Conservation (phyloP, 2,888 invertebrate species). For the Keiferia lycopersicella region DNA sequence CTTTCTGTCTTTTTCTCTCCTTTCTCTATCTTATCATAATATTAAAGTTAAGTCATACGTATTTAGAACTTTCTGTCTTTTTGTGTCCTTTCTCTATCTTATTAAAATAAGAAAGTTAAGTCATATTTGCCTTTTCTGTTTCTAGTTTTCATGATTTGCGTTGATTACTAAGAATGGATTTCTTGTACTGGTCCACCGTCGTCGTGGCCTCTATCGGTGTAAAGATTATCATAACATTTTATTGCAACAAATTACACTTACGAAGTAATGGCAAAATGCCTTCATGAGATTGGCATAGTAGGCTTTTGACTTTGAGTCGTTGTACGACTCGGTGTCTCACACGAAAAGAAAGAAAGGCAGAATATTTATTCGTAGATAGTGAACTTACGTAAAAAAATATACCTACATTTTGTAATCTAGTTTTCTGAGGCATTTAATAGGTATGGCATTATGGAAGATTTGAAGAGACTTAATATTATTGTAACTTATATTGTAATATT, state of each 20-base stretch:
- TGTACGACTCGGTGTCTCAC: no score
- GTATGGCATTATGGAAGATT: no score
- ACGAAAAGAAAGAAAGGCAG: no score
- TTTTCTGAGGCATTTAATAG: no score
- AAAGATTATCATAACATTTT: conserved; percentile 24
- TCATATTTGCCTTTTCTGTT: background rate
- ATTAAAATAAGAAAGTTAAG: background rate
- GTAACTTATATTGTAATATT: no score
- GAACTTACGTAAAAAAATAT: no score
- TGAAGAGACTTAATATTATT: no score
- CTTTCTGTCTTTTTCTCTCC: background rate
- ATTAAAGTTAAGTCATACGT: background rate
- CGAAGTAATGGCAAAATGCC: background rate
- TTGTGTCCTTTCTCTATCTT: background rate
- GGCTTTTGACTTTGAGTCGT: no score
- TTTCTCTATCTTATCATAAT: background rate
- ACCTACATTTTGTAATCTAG: no score
- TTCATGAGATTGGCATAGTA: conserved; percentile 9
- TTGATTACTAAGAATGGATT: background rate
- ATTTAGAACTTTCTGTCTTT: background rate
- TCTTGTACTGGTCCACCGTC: background rate
- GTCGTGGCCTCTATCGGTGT: conserved; percentile 2
- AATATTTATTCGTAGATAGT: no score
- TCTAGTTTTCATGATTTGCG: background rate
- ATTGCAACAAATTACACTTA: conserved; percentile 28